Evolutionary conservation across 92 coral and sea anemone genomes (phyloP).

Genomic region (Zoanthus sansibaricus): DNA sequence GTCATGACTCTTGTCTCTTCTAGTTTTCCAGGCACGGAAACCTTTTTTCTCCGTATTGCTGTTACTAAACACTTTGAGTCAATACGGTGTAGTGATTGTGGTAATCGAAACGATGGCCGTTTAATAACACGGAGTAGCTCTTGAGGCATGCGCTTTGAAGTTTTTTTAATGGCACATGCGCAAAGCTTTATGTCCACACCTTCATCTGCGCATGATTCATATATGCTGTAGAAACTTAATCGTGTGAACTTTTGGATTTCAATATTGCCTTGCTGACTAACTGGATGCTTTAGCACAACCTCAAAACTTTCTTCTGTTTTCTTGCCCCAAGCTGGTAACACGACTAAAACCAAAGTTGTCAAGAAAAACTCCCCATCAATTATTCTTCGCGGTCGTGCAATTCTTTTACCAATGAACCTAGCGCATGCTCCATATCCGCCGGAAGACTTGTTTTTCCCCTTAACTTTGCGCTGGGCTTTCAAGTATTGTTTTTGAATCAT

Average conservation of each 20-base stretch:
- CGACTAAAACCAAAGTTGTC: slow-evolving; percentile 74
- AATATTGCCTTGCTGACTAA: slow-evolving; percentile 66
- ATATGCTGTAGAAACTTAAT: slow-evolving; percentile 81
- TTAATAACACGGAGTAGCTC: slow-evolving; percentile 51
- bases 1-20: slow-evolving; percentile 70
- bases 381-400: slow-evolving; percentile 80
- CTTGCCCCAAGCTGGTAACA: slow-evolving; percentile 82
- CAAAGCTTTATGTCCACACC: slow-evolving; percentile 84
- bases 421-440: slow-evolving; percentile 97
- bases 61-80: slow-evolving; percentile 69
- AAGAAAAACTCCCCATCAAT: slow-evolving; percentile 68
- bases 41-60: slow-evolving; percentile 54
- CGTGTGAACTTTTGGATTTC: slow-evolving; percentile 71
- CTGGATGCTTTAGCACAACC: slow-evolving; percentile 75
- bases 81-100: slow-evolving; percentile 48
- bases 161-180: slow-evolving; percentile 72
- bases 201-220: slow-evolving; percentile 85
- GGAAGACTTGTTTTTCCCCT: neutral
- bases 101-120: slow-evolving; percentile 63
- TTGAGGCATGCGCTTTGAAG: slow-evolving; percentile 15
- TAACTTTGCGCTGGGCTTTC: slow-evolving; percentile 36
- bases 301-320: slow-evolving; percentile 83
- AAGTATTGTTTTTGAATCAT: slow-evolving; percentile 79
- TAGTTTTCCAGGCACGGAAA: slow-evolving; percentile 44
- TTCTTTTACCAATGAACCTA: slow-evolving; percentile 76